These are phyloP conservation scores for Dioctria linearis DNA, from an alignment of 2,888 invertebrate species.

Conservation along the genomic window DNA sequence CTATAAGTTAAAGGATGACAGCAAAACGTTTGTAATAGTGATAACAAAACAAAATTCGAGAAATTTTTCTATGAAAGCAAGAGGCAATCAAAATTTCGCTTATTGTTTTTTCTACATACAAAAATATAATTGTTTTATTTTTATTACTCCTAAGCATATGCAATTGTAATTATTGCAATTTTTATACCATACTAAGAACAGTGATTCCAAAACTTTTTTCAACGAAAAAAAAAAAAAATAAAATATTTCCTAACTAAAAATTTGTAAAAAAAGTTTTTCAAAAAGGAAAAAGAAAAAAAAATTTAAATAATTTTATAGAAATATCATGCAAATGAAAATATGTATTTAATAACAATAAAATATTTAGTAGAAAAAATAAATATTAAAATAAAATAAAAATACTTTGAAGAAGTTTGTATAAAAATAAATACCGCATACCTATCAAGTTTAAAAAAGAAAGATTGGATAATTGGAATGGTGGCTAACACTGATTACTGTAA, in stretches of 20 bases:
- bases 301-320: constrained; percentile 1
- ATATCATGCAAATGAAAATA: not conserved
- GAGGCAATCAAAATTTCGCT: constrained; percentile 34
- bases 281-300: not conserved
- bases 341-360: not conserved
- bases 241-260: constrained; percentile 3
- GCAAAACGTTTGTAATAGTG: no score
- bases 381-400: not conserved
- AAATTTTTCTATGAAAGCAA: no score
- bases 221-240: not conserved
- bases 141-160: constrained; percentile 16
- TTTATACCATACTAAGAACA: constrained; percentile 24
- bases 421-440: not conserved
- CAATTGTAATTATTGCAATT: constrained; percentile 6
- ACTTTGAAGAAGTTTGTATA: not conserved
- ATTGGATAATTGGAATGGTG: no score
- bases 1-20: no score
- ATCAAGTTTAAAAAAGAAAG: no score
- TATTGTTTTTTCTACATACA: not conserved
- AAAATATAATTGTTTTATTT: not conserved
- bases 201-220: constrained; percentile 25
- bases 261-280: not conserved
- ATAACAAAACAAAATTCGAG: not conserved
- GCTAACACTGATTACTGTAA: not conserved
- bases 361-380: not conserved